Evolutionary conservation across 2,797 vertebrate species (phyloP).

Genomic region (Chaetodon trifasciatus): DNA sequence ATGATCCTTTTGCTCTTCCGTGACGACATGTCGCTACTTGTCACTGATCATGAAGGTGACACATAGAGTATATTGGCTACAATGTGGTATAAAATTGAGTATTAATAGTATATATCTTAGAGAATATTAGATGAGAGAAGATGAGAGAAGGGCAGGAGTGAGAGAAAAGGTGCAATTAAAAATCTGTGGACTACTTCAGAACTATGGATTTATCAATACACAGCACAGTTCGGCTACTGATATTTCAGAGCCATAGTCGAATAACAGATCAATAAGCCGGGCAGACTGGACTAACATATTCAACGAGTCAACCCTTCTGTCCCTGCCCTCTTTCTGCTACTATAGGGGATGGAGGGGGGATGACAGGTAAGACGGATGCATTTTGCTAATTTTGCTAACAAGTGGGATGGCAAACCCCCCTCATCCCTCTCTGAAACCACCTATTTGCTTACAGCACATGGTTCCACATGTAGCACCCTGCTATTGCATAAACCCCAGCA

Average conservation of each 20-base stretch:
- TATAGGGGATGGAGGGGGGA: background rate
- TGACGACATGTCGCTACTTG: background rate
- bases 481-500: conserved; percentile 28
- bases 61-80: background rate
- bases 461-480: conserved; percentile 7
- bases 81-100: background rate
- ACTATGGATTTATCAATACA: background rate
- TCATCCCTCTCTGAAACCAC: background rate
- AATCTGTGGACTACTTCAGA: background rate
- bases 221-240: background rate
- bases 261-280: background rate
- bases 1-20: background rate
- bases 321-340: background rate
- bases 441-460: background rate
- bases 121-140: background rate
- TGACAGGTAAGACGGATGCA: background rate
- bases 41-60: background rate
- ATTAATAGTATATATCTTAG: background rate
- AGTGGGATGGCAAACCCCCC: background rate
- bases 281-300: background rate
- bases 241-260: background rate
- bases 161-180: background rate
- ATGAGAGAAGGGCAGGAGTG: background rate
- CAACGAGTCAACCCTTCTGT: background rate
- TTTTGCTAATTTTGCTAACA: background rate